These are phyloP conservation scores for Glomeris maerens DNA, from an alignment of 1,140 invertebrate species.

Conservation along the genomic window DNA sequence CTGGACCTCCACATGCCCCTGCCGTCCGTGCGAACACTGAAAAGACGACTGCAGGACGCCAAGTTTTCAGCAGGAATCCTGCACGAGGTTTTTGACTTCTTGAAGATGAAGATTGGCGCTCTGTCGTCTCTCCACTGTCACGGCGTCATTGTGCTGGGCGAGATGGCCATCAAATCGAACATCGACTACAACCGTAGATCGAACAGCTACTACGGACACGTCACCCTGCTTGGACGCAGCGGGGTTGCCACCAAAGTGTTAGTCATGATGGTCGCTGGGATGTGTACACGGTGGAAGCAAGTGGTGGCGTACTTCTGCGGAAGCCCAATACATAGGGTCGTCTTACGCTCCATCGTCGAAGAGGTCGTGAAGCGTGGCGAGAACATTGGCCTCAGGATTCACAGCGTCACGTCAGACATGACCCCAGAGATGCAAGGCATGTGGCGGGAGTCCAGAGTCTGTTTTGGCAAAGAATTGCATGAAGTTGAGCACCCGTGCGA, in stretches of 20 bases:
- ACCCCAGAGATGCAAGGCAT: too few species aligned
- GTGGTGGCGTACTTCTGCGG: too few species aligned
- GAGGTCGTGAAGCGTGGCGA: too few species aligned
- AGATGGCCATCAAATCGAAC: conserved; percentile 1
- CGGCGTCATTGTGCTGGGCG: neutral
- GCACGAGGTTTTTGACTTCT: conserved; percentile 5
- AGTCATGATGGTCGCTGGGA: conserved; percentile 5
- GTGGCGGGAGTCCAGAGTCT: too few species aligned
- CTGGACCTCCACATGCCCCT: neutral
- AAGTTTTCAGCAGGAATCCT: neutral
- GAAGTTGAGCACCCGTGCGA: too few species aligned
- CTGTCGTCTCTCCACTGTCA: neutral
- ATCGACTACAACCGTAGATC: neutral
- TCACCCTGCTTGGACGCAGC: neutral
- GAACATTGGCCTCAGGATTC: too few species aligned
- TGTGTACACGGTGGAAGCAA: too few species aligned
- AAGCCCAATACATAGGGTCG: too few species aligned
- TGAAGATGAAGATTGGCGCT: neutral
- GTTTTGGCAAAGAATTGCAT: too few species aligned
- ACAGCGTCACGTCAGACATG: too few species aligned
- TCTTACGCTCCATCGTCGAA: too few species aligned
- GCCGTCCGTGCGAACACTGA: conserved; percentile 2
- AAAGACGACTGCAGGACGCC: conserved; percentile 2
- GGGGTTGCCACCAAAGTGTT: conserved; percentile 2
- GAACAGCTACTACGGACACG: conserved; percentile 1